phyloP scores from a whole-genome alignment of 92 coral and sea anemone species.

The Parazoanthus darwini region DNA sequence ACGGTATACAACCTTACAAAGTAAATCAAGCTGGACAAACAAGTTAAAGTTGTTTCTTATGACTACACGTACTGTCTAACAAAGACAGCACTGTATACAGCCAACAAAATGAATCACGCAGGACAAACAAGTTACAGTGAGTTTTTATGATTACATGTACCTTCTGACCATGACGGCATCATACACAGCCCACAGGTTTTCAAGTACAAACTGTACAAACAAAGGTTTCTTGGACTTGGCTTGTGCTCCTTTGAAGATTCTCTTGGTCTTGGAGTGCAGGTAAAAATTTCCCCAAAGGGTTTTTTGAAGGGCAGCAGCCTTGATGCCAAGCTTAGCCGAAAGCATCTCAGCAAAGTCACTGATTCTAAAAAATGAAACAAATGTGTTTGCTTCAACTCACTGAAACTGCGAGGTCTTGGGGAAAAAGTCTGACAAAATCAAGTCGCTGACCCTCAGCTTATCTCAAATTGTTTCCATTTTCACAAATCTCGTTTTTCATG shows the following conservation, averaged over 20 bases:
- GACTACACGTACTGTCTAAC: conserved; percentile 58
- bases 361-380: conserved; percentile 55
- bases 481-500: no score
- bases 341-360: conserved; percentile 83
- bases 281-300: conserved; percentile 98
- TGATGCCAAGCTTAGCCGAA: conserved; percentile 88
- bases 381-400: not conserved
- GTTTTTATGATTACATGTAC: conserved; percentile 30
- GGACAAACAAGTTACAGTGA: no score
- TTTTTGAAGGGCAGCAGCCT: conserved; percentile 71
- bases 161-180: conserved; percentile 82
- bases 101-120: no score
- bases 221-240: conserved; percentile 95
- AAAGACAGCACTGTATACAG: conserved; percentile 27
- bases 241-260: conserved; percentile 95
- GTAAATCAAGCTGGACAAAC: no score
- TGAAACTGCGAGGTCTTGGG: no score
- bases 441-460: no score
- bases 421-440: no score
- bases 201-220: conserved; percentile 95
- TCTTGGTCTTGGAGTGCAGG: conserved; percentile 85
- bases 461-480: no score
- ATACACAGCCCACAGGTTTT: conserved; percentile 95
- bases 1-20: no score
- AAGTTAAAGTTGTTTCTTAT: no score